Evolutionary conservation across 2,888 invertebrate species (phyloP).

Genomic region (Mechanitis messenoides): DNA sequence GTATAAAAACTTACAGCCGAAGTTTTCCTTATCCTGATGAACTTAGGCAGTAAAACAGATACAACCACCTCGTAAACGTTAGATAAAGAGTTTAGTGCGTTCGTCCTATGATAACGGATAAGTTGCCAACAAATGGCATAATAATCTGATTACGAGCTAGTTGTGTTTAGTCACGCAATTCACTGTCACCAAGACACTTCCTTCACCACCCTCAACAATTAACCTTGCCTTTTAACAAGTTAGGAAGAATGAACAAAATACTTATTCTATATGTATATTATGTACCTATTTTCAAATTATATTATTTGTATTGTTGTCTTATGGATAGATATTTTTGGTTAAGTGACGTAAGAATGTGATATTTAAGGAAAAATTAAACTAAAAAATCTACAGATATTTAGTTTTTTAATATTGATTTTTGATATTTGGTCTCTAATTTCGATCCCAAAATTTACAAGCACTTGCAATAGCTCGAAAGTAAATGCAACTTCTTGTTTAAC

Average conservation of each 20-base stretch:
- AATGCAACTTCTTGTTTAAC: too few relatives aligned
- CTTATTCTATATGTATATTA: too few relatives aligned
- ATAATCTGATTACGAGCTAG: constrained; percentile 56
- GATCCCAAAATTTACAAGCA: too few relatives aligned
- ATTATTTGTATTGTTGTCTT: too few relatives aligned
- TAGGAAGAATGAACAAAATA: not conserved
- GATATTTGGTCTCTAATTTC: too few relatives aligned
- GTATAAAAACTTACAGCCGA: not conserved
- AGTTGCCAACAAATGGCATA: constrained; percentile 43
- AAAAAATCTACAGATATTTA: too few relatives aligned
- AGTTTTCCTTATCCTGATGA: not conserved
- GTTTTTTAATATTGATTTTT: too few relatives aligned
- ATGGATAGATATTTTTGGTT: too few relatives aligned
- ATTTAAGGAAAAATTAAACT: too few relatives aligned
- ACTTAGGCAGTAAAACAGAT: not conserved
- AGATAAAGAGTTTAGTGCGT: constrained; percentile 43
- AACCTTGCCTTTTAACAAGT: not conserved
- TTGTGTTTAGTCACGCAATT: constrained; percentile 65
- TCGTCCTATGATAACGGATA: constrained; percentile 44
- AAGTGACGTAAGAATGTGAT: too few relatives aligned
- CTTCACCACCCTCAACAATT: not conserved
- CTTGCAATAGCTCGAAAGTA: too few relatives aligned
- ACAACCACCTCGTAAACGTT: constrained; percentile 17
- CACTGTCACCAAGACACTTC: constrained; percentile 34
- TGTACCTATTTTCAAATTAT: too few relatives aligned